Conservation (phyloP, 2,888 invertebrate genomes). For the Entomobrya proxima region DNA sequence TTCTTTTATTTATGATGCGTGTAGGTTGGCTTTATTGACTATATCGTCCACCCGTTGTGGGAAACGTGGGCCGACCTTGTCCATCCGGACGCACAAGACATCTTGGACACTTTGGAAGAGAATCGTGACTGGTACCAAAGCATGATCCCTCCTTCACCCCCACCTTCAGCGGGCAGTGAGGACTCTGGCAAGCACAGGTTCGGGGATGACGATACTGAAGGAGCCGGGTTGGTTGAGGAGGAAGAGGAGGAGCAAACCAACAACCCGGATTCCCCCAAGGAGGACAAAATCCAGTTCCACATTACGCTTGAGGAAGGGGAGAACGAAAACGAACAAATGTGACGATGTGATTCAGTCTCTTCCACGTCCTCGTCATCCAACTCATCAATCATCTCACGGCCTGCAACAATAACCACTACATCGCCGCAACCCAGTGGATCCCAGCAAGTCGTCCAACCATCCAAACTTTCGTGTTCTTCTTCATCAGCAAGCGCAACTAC, state of each 20-base stretch:
- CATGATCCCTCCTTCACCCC: slow-evolving; percentile 96
- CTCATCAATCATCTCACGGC: slow-evolving; percentile 61
- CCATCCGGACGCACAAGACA: slow-evolving; percentile 98
- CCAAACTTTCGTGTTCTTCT: slow-evolving; percentile 56
- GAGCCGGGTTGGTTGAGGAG: slow-evolving; percentile 76
- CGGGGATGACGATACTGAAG: slow-evolving; percentile 80
- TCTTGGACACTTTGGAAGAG: slow-evolving; percentile 97
- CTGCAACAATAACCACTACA: slow-evolving; percentile 47
- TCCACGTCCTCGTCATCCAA: slow-evolving; percentile 61
- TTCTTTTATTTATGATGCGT: not conserved
- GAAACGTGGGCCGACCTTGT: slow-evolving; percentile 99
- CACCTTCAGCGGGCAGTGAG: slow-evolving; percentile 76
- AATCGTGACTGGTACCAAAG: slow-evolving; percentile 97
- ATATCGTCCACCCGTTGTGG: slow-evolving; percentile 99
- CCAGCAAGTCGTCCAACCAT: slow-evolving; percentile 38
- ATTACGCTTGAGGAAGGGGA: slow-evolving; percentile 90
- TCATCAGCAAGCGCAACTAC: no score
- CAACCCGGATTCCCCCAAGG: slow-evolving; percentile 49
- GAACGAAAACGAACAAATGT: slow-evolving; percentile 79
- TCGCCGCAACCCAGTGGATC: slow-evolving; percentile 17
- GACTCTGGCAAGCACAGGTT: slow-evolving; percentile 68
- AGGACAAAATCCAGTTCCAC: slow-evolving; percentile 78
- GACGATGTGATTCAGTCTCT: slow-evolving; percentile 75
- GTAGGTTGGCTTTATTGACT: slow-evolving; percentile 98
- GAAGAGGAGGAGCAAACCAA: slow-evolving; percentile 69